Conservation (phyloP, 2,113 vertebrate species). For the Ailurus styani region DNA sequence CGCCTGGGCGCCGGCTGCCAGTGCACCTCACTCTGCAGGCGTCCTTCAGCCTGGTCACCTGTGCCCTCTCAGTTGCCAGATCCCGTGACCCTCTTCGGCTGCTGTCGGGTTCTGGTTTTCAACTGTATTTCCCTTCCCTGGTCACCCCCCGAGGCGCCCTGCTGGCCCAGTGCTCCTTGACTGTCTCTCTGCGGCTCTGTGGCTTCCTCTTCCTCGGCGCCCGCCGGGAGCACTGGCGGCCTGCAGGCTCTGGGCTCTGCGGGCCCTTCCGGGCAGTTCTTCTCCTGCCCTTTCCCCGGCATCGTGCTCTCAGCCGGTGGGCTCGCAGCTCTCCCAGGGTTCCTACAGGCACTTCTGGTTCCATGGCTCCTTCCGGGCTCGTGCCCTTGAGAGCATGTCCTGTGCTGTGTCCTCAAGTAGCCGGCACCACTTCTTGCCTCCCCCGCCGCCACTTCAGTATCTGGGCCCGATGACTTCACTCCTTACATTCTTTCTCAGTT, state of each 20-base stretch:
- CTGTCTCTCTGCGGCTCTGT: not conserved
- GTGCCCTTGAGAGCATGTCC: not conserved
- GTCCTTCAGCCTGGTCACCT: accelerated
- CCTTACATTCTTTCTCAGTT: not conserved
- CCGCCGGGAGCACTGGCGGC: accelerated
- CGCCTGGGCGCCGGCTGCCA: accelerated
- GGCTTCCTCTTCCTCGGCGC: not conserved
- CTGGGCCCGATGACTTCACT: not conserved
- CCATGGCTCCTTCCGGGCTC: not conserved
- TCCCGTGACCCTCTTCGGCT: not conserved
- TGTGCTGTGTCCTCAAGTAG: not conserved
- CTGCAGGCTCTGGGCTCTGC: not conserved
- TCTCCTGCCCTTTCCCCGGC: too few relatives aligned
- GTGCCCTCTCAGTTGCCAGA: not conserved
- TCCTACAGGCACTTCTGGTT: not conserved
- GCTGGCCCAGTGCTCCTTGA: too few relatives aligned
- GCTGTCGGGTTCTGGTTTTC: accelerated
- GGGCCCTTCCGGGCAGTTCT: not conserved
- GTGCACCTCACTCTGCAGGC: accelerated
- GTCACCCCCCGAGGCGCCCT: accelerated
- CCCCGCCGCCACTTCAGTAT: too few relatives aligned
- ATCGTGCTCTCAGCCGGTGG: not conserved
- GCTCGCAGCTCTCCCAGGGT: too few relatives aligned
- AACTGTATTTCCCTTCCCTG: too few relatives aligned
- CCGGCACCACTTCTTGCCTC: not conserved